Evolutionary conservation across 2,888 invertebrate genomes (phyloP).

Genomic region (Arenicola marina): DNA sequence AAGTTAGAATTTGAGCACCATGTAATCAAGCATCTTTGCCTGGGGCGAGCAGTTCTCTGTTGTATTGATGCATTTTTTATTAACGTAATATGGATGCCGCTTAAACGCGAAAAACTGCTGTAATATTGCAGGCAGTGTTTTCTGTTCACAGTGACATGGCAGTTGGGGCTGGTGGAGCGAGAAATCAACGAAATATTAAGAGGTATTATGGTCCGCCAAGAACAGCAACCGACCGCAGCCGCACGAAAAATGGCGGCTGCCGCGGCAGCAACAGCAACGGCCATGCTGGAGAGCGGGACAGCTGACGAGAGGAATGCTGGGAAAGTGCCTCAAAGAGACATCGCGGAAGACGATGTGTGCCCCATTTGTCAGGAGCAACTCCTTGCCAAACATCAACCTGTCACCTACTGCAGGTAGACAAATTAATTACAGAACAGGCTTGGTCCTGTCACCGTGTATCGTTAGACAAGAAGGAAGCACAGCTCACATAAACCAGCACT

Average conservation of each 20-base stretch:
- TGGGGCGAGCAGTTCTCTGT: too few species aligned
- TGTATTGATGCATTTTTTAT: too few species aligned
- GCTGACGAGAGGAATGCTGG: slow-evolving; percentile 5
- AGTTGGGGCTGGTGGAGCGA: slow-evolving; percentile 58
- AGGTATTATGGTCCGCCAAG: slow-evolving; percentile 37
- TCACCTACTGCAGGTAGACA: slow-evolving; percentile 59
- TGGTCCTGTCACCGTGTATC: too few species aligned
- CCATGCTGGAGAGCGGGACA: neutral
- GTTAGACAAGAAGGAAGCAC: too few species aligned
- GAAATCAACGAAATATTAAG: slow-evolving; percentile 57
- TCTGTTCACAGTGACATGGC: slow-evolving; percentile 56
- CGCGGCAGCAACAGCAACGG: neutral
- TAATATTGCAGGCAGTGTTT: neutral
- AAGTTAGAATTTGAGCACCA: too few species aligned
- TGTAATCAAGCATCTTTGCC: too few species aligned
- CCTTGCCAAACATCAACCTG: slow-evolving; percentile 52
- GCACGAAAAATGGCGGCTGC: slow-evolving; percentile 17
- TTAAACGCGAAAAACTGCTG: neutral
- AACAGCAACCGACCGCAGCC: slow-evolving; percentile 16
- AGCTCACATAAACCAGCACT: too few species aligned
- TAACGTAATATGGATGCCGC: too few species aligned
- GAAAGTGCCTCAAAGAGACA: slow-evolving; percentile 45
- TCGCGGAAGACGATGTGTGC: slow-evolving; percentile 58
- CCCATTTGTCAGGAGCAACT: slow-evolving; percentile 62
- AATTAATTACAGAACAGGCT: too few species aligned